Evolutionary conservation across 1,140 invertebrate species (phyloP), one percentile per base, ranked within the genome.

Genomic region (Paralvinella palmiformis): DNA sequence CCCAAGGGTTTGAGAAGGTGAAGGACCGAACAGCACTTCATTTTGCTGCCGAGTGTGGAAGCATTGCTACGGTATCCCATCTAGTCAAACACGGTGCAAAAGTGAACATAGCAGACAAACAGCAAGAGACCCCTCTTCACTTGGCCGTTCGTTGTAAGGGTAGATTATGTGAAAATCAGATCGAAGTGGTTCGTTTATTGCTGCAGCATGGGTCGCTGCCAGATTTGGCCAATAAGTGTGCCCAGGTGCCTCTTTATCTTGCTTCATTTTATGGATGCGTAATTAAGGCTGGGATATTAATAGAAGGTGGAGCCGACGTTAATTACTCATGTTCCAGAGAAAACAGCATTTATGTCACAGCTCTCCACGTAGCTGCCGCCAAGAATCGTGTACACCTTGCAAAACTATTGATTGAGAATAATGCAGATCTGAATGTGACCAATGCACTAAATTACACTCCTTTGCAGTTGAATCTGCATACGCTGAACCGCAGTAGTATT

Each of bases 221-320:
- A 6, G 10, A 53, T 31, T 15, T 31, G 27, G 45, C 35, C 20
- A 63, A 63, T 44, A 52, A 55, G 52, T 53, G 27, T 31, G 20
- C 17, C n/a, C 35, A 36, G 31, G 35, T 50, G 15, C 61, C 61
- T 29, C 33, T 56, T 24, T 63, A 63, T 24, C 32, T 63, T 20
- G 61, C 61, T 17, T 20, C 61, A 3, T 44, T 63, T 5, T 63
- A 63, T 35, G 61, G 61, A 3, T 63, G 61, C 24, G 27, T 27
- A 6, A 50, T 27, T 20, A 63, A 63, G 29, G 61, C 55, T 6
- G 61, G 55, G 10, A 24, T 52, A 24, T 35, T 63, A 13, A 22
- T 63, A 31, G n/a, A 53, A 24, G 29, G 55, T 20, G 61, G 61
- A 27, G 45, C 50, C 24, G 33, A 55, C 7, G 24, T 45, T 5